Evolutionary conservation across 2,113 vertebrate genomes (phyloP), one percentile per base, ranked within the genome.

Genomic region (Crotophaga sulcirostris): DNA sequence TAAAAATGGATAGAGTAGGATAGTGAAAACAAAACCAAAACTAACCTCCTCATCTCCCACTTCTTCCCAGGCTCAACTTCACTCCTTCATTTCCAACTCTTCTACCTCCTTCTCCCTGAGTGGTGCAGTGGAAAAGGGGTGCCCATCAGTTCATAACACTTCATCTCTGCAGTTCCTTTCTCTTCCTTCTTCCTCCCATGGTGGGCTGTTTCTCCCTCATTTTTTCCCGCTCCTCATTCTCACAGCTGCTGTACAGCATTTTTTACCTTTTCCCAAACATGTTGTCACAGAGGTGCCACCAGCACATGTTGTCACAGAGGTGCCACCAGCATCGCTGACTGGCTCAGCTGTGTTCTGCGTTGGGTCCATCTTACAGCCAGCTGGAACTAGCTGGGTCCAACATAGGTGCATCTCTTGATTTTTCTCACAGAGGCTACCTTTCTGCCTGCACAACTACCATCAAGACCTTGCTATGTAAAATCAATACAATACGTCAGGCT

Each of bases 171-270:
- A 3, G 13, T 3, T 81, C 25, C 25, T 79, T 79, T 29, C 33
- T 82, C 19, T 52, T 15, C 25, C 13, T 2, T 79, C 8, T 21
- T 59, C 58, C 54, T 81, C 6, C 52, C 7, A 38, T 44, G 12
- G 8, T 51, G 29, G 16, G 26, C 8, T 60, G 5, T 47, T 84
- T 87, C 3, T 2, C 3, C 7, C 23, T 2, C 1, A 2, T 23
- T 90, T 84, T 45, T 72, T 45, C 13, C 40, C 23, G 36, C 7
- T 52, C 34, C 12, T 40, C 16, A 8, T 67, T 75, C 34, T 75
- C 19, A 12, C 14, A 67, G n/a, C 21, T 64, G 12, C 33, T 42
- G 5, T 72, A 15, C 3, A 9, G 14, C 5, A 42, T 14, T 77
- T 86, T 81, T 81, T 16, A 17, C 33, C 29, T 6, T 80, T 89